Conservation (phyloP, 2,797 vertebrate genomes). For the Rhinophrynus dorsalis region DNA sequence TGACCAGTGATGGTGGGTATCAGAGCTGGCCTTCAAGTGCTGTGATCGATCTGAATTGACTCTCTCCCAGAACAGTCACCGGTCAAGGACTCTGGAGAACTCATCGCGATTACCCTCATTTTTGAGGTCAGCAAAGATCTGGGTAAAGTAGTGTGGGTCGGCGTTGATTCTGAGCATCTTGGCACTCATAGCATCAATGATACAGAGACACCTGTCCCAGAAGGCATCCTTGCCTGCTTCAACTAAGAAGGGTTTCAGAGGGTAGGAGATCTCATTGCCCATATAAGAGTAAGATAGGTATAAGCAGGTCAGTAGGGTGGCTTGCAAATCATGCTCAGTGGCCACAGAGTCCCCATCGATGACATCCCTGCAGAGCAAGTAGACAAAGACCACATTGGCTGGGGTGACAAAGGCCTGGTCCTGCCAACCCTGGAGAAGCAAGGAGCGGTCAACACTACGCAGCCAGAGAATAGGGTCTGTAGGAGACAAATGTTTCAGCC, state of each 20-base stretch:
- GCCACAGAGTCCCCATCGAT: constrained; percentile 74
- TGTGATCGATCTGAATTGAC: not conserved
- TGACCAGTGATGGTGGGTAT: constrained; percentile 3
- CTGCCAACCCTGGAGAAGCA: constrained; percentile 83
- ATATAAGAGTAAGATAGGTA: constrained; percentile 73
- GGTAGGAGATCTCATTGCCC: constrained; percentile 73
- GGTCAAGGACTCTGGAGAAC: constrained; percentile 72
- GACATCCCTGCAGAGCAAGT: constrained; percentile 80
- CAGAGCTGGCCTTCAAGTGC: constrained; percentile 31
- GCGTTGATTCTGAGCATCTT: constrained; percentile 84
- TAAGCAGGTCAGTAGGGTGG: constrained; percentile 76
- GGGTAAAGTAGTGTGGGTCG: constrained; percentile 81
- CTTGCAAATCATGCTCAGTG: constrained; percentile 77
- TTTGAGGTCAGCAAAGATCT: constrained; percentile 81
- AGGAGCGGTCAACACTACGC: constrained; percentile 76
- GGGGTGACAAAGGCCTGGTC: constrained; percentile 84
- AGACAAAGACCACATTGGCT: constrained; percentile 82
- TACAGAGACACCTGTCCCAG: constrained; percentile 80
- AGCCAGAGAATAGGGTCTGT: constrained; percentile 78
- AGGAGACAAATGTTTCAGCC: constrained; percentile 73
- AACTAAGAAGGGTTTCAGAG: constrained; percentile 79
- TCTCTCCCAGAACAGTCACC: constrained; percentile 60
- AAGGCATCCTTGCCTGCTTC: constrained; percentile 78
- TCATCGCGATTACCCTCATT: constrained; percentile 73
- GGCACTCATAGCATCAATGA: constrained; percentile 74